Evolutionary conservation across 2,888 invertebrate species (phyloP).

Genomic region (Escarpia spicata): DNA sequence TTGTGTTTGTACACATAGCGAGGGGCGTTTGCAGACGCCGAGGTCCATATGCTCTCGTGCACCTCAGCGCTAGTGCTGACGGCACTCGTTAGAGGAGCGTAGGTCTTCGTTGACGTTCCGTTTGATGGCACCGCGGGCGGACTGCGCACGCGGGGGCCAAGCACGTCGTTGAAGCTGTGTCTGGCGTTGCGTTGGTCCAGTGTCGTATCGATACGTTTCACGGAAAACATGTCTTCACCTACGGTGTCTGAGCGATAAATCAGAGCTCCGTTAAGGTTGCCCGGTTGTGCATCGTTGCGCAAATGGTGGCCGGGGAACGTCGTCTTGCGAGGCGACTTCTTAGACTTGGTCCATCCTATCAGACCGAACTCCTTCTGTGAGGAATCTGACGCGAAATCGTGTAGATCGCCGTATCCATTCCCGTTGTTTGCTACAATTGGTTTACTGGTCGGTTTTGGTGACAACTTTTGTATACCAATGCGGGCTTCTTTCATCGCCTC

Average conservation of each 20-base stretch:
- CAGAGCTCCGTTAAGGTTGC: neutral
- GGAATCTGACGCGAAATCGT: neutral
- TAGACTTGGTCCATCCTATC: neutral
- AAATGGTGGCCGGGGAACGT: neutral
- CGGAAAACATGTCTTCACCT: neutral
- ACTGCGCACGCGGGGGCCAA: neutral
- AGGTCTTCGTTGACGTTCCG: neutral
- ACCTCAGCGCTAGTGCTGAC: neutral
- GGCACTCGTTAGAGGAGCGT: neutral
- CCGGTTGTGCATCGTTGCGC: neutral
- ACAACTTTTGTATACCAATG: neutral
- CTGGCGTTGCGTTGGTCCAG: neutral
- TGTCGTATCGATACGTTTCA: neutral
- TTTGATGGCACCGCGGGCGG: neutral
- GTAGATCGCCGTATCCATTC: neutral
- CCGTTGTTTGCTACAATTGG: neutral
- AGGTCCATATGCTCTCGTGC: neutral
- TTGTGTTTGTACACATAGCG: neutral
- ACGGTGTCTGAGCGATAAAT: conserved; percentile 4
- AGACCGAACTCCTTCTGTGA: neutral
- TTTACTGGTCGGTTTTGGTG: neutral
- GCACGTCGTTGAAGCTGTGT: conserved; percentile 3
- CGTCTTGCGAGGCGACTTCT: neutral
- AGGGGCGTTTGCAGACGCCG: neutral
- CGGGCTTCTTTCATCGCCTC: conserved; percentile 16